These are phyloP conservation scores for Cecropterus lyciades DNA, from an alignment of 1,140 invertebrate species.

Conservation along the genomic window DNA sequence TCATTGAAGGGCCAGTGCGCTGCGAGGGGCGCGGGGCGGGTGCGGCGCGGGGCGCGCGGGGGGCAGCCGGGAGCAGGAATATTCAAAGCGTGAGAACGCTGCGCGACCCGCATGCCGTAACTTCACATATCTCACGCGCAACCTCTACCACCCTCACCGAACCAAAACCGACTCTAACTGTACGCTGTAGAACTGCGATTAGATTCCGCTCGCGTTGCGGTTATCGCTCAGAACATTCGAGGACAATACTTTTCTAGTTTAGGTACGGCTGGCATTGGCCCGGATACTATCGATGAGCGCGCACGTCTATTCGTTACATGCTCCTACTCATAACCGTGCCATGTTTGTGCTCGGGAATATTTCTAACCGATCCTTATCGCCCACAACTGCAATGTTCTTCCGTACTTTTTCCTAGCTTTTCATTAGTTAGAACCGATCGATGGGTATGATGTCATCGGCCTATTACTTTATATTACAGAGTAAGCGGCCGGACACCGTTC, in stretches of 20 bases:
- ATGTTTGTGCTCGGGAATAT: conserved; percentile 46
- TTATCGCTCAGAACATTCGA: conserved; percentile 81
- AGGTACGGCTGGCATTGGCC: conserved; percentile 82
- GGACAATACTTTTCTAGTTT: conserved; percentile 83
- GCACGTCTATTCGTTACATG: conserved; percentile 63
- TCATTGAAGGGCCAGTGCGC: conserved; percentile 70
- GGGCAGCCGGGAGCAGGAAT: conserved; percentile 73
- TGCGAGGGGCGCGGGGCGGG: conserved; percentile 39
- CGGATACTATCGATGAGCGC: conserved; percentile 75
- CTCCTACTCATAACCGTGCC: conserved; percentile 35
- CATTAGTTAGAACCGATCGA: not conserved
- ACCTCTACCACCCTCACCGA: conserved; percentile 53
- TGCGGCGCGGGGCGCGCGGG: conserved; percentile 31
- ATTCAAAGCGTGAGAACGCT: conserved; percentile 83
- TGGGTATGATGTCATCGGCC: not conserved
- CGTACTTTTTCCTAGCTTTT: not conserved
- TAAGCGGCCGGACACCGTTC: conserved; percentile 11
- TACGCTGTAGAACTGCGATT: conserved; percentile 51
- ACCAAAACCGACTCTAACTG: conserved; percentile 54
- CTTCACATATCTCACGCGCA: conserved; percentile 83
- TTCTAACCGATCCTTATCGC: conserved; percentile 33
- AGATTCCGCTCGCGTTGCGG: conserved; percentile 45
- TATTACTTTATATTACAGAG: conserved; percentile 1
- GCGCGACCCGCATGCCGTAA: conserved; percentile 80
- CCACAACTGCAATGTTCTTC: not conserved